A percentile compares a stretch with the other conserved stretches of the same genome.
Evolutionary conservation across 2,113 vertebrate species (phyloP).

Genomic region (Scomber colias): DNA sequence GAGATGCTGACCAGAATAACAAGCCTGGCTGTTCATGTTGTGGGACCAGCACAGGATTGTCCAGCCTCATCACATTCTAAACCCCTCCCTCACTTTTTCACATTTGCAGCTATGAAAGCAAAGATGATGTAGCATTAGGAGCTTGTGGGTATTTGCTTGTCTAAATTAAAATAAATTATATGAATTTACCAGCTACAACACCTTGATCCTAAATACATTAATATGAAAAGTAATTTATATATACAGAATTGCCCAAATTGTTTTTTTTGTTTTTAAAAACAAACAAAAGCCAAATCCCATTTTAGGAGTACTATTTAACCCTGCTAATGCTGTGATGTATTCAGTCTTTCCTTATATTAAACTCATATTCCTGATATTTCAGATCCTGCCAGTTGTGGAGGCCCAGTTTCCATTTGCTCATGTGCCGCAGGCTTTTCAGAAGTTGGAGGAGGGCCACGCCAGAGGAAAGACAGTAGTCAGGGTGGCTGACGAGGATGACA

Average conservation of each 20-base stretch:
- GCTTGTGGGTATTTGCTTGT: constrained; percentile 12
- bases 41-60: constrained; percentile 73
- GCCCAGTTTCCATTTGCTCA: constrained; percentile 89
- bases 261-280: background rate
- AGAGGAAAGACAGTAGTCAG: constrained; percentile 92
- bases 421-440: constrained; percentile 93
- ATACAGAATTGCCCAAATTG: background rate
- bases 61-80: constrained; percentile 88
- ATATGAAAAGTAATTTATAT: background rate
- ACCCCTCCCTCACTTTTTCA: constrained; percentile 48
- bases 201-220: background rate
- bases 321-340: constrained; percentile 3
- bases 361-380: constrained; percentile 6
- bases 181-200: background rate
- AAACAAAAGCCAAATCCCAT: background rate
- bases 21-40: constrained; percentile 71
- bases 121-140: constrained; percentile 23
- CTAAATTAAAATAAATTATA: background rate
- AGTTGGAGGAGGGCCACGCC: constrained; percentile 91
- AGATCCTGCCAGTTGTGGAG: constrained; percentile 94
- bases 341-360: constrained; percentile 9
- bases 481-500: constrained; percentile 78
- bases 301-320: background rate
- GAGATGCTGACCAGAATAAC: constrained; percentile 88
- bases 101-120: constrained; percentile 58